Base-by-base conservation (phyloP, 2,113 vertebrate genomes). In the Oryzias woworae region DNA sequence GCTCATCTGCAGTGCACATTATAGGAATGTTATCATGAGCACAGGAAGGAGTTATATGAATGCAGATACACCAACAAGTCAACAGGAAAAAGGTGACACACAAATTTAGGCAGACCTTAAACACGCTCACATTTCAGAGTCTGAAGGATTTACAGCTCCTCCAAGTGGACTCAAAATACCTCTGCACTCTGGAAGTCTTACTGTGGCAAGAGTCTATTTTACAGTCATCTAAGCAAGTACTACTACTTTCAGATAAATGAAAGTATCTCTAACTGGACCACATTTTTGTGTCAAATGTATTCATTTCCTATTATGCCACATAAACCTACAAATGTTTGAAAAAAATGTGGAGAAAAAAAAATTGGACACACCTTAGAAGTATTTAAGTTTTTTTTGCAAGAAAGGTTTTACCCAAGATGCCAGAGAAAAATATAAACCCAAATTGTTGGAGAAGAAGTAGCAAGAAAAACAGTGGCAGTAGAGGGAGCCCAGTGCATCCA, bases 1-100 rank as follows among this genome's bases (percentile, higher is more conserved):
- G 73, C 46, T 16, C 7, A 58, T 66, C 53, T 59, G 69, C 67
- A 78, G 54, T 66, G 66, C 69, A 81, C 72, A 83, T 86, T 73
- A 82, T 78, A 69, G 85, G 80, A 85, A 82, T 74, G 64, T 75
- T 66, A 78, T 85, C 70, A 84, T 83, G 65, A 81, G 73, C 71
- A 75, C 77, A 77, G 80, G 76, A 77, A 74, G 75, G 66, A 73
- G 55, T 68, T 67, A 70, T 81, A 75, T 77, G 73, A 78, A 81
- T 77, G 78, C 66, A 84, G 70, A 77, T 64, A 67, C 62, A 71
- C 56, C 53, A 62, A 77, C 66, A 78, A 71, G 77, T 59, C 74
- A 78, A 62, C 62, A 67, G 69, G 70, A 73, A 54, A 85, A 75
- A 71, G 54, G 42, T n/a, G 46, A 74, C 70, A 77, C 81, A 81